Base-by-base conservation (phyloP, 2,797 vertebrate genomes). In the Sphaeramia orbicularis region DNA sequence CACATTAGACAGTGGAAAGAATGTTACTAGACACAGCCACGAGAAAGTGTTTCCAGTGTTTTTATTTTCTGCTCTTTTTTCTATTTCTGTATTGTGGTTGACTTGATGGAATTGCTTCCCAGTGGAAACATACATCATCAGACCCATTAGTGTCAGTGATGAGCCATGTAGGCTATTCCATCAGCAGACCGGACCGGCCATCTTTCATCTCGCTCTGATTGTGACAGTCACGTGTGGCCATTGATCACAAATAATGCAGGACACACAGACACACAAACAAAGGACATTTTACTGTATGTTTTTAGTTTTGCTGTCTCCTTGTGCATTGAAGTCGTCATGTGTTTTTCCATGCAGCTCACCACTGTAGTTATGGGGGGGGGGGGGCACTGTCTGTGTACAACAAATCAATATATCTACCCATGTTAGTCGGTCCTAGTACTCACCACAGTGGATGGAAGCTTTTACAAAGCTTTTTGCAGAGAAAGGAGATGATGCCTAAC, bases 361-460 rank as follows among this genome's bases (percentile, higher is more conserved):
- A 10, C 9, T 88, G 81, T 87, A 80, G 19, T 35, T 24, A 74
- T 78, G 37, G 85, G 88, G 85, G 65, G 10, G 0, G 76, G 21
- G 85, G 65, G 10, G 0, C 75, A 76, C 84, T 83, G 83, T 84
- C 88, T 93, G 86, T 89, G 87, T 81, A 83, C 76, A 85, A 83
- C 89, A 93, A 92, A 96, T 96, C 96, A 90, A 95, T 96, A 91
- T 54, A 52, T 91, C 85, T 91, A 78, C 54, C 48, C 84, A 61
- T 85, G 78, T 94, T 88, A 73, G 65, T 89, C 2, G 85, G 90
- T 87, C 66, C 71, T 8, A 73, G 83, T 87, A 81, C 90, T 86
- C 81, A 83, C 93, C 86, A 5, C 81, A 84, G 80, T 89, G 88
- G 79, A 49, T 47, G 64, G 69, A 75, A 91, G 92, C 92, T 93